Evolutionary conservation across 2,113 vertebrate species (phyloP).

Genomic region (Natator depressus): DNA sequence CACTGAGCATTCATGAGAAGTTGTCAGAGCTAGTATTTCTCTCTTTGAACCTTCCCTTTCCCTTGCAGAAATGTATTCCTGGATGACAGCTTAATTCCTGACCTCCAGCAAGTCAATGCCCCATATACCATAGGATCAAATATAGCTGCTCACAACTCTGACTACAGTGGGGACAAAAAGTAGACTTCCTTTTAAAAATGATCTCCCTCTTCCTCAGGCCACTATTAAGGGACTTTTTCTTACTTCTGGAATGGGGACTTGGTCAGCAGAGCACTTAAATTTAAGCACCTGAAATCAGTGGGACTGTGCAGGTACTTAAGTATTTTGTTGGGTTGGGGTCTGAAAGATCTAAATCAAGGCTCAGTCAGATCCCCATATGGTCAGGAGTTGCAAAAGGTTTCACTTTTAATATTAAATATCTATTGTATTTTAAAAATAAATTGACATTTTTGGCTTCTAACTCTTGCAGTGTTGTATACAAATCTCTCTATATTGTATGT

Average conservation of each 20-base stretch:
- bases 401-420: conserved; percentile 39
- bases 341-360: neutral
- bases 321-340: conserved; percentile 15
- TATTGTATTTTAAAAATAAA: conserved; percentile 29
- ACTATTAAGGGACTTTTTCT: conserved; percentile 23
- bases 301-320: neutral
- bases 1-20: fast-evolving
- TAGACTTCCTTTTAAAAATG: conserved; percentile 43
- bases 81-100: neutral
- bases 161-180: neutral
- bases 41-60: neutral
- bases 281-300: conserved; percentile 21
- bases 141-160: conserved; percentile 15
- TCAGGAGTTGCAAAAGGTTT: neutral
- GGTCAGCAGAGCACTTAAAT: neutral
- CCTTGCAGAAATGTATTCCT: neutral
- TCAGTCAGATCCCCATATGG: conserved; percentile 9
- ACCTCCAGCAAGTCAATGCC: conserved; percentile 4
- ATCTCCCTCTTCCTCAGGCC: conserved; percentile 32
- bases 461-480: conserved; percentile 7
- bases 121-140: neutral
- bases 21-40: neutral
- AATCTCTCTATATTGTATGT: conserved; percentile 30
- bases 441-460: neutral
- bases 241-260: conserved; percentile 25